These are phyloP conservation scores for Pristionchus pacificus DNA, from an alignment of 1,140 invertebrate genomes.

Conservation along the genomic window DNA sequence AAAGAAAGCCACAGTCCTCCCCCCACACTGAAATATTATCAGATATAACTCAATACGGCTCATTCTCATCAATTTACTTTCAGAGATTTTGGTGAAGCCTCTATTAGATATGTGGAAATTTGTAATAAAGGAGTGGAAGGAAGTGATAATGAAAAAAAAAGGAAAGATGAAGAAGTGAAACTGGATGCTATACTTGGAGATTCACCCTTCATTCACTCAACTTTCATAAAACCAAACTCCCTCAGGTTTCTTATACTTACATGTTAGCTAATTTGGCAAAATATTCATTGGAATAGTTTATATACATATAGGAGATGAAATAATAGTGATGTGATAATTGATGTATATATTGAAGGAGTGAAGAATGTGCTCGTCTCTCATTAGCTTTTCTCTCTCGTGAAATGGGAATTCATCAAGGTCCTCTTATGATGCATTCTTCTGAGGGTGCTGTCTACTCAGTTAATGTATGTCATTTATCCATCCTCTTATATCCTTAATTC, in stretches of 20 bases:
- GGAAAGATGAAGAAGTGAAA: neutral
- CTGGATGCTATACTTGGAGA: neutral
- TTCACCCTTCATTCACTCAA: neutral
- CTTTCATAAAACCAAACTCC: neutral
- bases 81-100: slow-evolving; percentile 77
- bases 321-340: too few relatives aligned
- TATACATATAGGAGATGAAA: too few relatives aligned
- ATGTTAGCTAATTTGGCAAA: too few relatives aligned
- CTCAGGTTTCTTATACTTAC: neutral
- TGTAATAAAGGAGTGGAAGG: slow-evolving; percentile 80
- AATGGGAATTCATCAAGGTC: neutral
- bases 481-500: too few relatives aligned
- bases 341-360: neutral
- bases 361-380: neutral
- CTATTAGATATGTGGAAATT: slow-evolving; percentile 73
- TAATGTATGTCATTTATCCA: neutral
- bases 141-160: slow-evolving; percentile 67
- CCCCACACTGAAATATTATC: too few relatives aligned
- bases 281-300: too few relatives aligned
- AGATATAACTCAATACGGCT: too few relatives aligned
- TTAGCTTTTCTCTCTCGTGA: neutral
- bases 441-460: neutral
- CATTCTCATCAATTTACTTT: too few relatives aligned
- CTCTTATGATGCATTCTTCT: neutral
- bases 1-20: too few relatives aligned